Conservation (phyloP, 1,140 invertebrate genomes). For the Bradysia coprophila region DNA sequence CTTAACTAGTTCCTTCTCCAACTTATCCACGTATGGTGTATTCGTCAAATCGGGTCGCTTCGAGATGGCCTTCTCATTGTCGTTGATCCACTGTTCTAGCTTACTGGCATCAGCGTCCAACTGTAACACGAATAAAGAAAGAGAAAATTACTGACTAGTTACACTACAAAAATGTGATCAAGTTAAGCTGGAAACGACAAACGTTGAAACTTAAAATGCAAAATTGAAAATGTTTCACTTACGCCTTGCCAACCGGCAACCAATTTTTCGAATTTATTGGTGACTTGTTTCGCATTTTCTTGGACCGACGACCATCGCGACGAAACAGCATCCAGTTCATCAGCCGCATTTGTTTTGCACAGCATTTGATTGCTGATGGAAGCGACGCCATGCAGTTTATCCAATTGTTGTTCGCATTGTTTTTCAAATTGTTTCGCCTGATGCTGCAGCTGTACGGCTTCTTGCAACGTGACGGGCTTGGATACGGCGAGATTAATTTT, state of each 20-base stretch:
- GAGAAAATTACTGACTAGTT: no score
- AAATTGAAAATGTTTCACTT: no score
- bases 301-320: conserved; percentile 61
- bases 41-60: conserved; percentile 35
- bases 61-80: conserved; percentile 37
- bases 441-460: conserved; percentile 57
- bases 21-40: conserved; percentile 44
- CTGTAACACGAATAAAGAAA: no score
- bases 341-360: conserved; percentile 47
- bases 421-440: conserved; percentile 45
- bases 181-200: no score
- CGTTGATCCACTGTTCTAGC: conserved; percentile 50
- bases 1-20: conserved; percentile 49
- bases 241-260: conserved; percentile 62
- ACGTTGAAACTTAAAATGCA: no score
- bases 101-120: conserved; percentile 53
- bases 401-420: conserved; percentile 57
- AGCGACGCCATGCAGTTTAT: conserved; percentile 49
- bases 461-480: conserved; percentile 54
- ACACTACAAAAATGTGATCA: no score
- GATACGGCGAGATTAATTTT: conserved; percentile 45
- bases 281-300: conserved; percentile 49
- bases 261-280: conserved; percentile 56
- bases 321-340: conserved; percentile 65
- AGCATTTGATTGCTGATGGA: conserved; percentile 52